A percentile compares a stretch with the other conserved stretches of the same genome.
Conservation (phyloP, 2,113 vertebrate genomes). For the Sphaerodactylus townsendi region DNA sequence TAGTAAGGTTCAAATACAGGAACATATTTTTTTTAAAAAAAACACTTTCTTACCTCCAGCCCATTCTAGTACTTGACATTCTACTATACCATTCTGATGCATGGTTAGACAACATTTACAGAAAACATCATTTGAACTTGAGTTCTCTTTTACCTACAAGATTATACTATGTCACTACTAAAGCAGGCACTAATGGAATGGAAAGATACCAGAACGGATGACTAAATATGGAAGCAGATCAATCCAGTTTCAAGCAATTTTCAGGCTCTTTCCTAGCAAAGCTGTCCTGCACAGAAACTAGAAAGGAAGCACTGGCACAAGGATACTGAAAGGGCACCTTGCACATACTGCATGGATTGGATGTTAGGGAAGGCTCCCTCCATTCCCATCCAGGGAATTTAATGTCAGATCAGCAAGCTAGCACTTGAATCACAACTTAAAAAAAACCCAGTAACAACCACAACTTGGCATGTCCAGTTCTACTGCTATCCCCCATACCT, state of each 20-base stretch:
- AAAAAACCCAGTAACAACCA: too few relatives aligned
- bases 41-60: not conserved
- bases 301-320: not conserved
- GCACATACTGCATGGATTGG: not conserved
- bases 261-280: not conserved
- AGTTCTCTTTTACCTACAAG: not conserved
- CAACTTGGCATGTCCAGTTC: too few relatives aligned
- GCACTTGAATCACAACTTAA: not conserved
- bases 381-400: not conserved
- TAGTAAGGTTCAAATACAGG: not conserved
- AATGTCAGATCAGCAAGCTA: not conserved
- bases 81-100: not conserved
- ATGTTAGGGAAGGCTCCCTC: not conserved
- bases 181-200: rapidly evolving
- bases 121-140: not conserved
- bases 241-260: not conserved
- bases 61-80: not conserved
- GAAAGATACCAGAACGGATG: not conserved
- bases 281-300: not conserved
- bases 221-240: not conserved
- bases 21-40: not conserved
- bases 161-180: not conserved
- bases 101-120: not conserved
- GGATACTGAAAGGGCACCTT: not conserved
- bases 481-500: not conserved